These are phyloP conservation scores for Carcharodon carcharias DNA, from an alignment of 2,797 vertebrate species.

Conservation along the genomic window DNA sequence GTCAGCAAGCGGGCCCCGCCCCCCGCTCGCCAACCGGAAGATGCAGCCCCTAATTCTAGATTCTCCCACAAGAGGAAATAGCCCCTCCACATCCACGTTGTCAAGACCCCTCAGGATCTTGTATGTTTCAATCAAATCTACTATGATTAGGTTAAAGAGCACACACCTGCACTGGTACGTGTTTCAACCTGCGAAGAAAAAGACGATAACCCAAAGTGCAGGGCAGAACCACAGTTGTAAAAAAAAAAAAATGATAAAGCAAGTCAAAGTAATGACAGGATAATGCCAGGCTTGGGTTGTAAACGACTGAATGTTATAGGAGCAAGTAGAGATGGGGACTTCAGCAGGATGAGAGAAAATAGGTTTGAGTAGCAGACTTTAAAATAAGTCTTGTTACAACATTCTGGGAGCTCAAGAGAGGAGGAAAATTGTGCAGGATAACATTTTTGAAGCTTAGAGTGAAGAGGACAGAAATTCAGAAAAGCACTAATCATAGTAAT, in stretches of 20 bases:
- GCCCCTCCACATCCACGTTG: too few relatives aligned
- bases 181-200: neutral
- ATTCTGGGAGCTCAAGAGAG: neutral
- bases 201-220: neutral
- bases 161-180: neutral
- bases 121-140: too few relatives aligned
- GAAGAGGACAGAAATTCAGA: neutral
- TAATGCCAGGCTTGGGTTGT: neutral
- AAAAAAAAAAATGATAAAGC: neutral
- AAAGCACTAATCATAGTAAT: neutral
- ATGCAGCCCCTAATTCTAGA: too few relatives aligned
- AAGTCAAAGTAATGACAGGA: neutral
- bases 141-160: neutral
- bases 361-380: neutral
- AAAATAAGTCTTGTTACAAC: neutral
- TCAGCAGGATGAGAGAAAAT: neutral
- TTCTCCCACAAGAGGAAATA: too few relatives aligned
- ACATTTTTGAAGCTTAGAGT: neutral
- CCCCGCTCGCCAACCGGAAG: too few relatives aligned
- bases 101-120: too few relatives aligned
- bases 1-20: too few relatives aligned
- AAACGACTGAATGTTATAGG: neutral
- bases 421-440: neutral
- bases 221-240: neutral
- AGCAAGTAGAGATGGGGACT: neutral